Percentiles rank a stretch among this genome's conserved stretches.
These are phyloP conservation scores for Chrysogorgia sp. DNA, from an alignment of 92 coral and sea anemone species.

Conservation along the genomic window DNA sequence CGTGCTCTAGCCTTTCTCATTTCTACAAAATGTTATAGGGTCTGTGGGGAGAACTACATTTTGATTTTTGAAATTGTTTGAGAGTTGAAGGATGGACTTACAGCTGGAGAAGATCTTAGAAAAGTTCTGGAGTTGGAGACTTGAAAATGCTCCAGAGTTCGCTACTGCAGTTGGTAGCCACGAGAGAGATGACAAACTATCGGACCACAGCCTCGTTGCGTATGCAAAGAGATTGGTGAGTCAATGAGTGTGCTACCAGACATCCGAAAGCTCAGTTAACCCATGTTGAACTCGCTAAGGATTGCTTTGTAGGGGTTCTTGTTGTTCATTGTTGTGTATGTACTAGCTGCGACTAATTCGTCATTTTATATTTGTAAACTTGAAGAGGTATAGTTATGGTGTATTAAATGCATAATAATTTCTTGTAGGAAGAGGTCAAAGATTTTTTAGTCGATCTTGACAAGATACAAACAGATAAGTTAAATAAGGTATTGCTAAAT, in stretches of 20 bases:
- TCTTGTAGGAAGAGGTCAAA: slow-evolving; percentile 43
- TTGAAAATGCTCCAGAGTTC: slow-evolving; percentile 81
- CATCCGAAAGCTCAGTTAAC: too few relatives aligned
- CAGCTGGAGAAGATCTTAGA: slow-evolving; percentile 55
- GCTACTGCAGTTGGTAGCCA: slow-evolving; percentile 88
- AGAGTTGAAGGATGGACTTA: slow-evolving; percentile 5
- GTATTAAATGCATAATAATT: neutral
- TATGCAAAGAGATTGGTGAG: slow-evolving; percentile 76
- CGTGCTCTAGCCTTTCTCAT: too few relatives aligned
- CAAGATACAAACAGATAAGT: slow-evolving; percentile 38
- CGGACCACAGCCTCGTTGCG: slow-evolving; percentile 69
- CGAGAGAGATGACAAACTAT: slow-evolving; percentile 65
- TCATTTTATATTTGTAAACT: too few relatives aligned
- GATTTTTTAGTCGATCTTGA: slow-evolving; percentile 44
- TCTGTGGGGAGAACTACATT: too few relatives aligned
- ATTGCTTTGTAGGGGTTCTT: too few relatives aligned
- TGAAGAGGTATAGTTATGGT: neutral
- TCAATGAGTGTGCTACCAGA: too few relatives aligned
- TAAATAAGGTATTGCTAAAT: slow-evolving; percentile 10
- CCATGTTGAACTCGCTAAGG: too few relatives aligned
- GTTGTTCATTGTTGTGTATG: slow-evolving; percentile 20
- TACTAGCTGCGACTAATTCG: neutral
- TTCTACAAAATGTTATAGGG: too few relatives aligned
- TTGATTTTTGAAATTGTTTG: neutral
- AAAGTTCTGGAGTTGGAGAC: slow-evolving; percentile 94